These are phyloP conservation scores for Lanistes nyassanus DNA, from an alignment of 1,140 invertebrate genomes.

Conservation along the genomic window DNA sequence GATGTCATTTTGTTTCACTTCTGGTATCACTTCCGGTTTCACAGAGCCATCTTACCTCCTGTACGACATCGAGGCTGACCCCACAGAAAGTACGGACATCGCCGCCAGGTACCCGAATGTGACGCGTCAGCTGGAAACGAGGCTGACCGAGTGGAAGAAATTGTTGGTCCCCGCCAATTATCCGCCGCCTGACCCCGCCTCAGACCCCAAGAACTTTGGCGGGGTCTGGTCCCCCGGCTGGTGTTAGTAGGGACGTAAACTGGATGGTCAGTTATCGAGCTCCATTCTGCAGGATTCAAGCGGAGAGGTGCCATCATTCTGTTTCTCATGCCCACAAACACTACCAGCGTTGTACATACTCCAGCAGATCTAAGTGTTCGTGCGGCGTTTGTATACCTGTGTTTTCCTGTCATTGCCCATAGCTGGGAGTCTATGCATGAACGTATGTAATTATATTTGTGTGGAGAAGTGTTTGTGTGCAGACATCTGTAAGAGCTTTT, in stretches of 20 bases:
- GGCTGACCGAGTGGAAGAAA: slow-evolving; percentile 12
- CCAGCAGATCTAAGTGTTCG: background rate
- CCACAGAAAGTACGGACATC: slow-evolving; percentile 34
- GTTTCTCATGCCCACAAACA: too few relatives aligned
- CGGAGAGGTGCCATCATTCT: too few relatives aligned
- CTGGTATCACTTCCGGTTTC: too few relatives aligned
- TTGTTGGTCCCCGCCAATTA: slow-evolving; percentile 16
- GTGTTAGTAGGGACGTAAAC: slow-evolving; percentile 25
- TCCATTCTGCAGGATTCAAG: background rate
- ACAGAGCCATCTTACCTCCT: too few relatives aligned
- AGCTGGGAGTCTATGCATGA: background rate
- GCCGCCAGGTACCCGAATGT: slow-evolving; percentile 31
- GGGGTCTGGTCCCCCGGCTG: slow-evolving; percentile 42
- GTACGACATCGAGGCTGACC: slow-evolving; percentile 1
- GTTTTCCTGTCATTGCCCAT: background rate
- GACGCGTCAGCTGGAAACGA: slow-evolving; percentile 22
- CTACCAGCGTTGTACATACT: background rate
- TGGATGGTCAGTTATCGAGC: background rate
- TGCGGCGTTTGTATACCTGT: background rate
- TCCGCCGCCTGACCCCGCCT: slow-evolving; percentile 20
- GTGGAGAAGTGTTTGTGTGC: slow-evolving; percentile 3
- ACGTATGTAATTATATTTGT: slow-evolving; percentile 1
- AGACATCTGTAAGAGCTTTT: background rate
- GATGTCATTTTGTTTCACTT: too few relatives aligned
- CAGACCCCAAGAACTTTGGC: slow-evolving; percentile 28